Conservation (phyloP, 2,888 invertebrate species). For the Congeria kusceri region DNA sequence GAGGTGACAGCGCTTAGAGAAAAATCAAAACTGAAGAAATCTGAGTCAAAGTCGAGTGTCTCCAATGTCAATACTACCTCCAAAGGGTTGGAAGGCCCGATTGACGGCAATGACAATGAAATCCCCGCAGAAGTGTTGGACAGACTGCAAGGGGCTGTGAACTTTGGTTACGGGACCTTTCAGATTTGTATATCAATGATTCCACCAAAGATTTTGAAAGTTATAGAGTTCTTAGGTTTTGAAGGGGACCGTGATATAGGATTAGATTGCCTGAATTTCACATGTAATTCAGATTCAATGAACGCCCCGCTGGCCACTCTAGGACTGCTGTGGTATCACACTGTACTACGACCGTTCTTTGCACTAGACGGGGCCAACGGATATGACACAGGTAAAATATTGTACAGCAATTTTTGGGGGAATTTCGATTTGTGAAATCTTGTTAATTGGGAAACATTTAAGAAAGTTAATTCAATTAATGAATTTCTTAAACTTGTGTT, state of each 20-base stretch:
- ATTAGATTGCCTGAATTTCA: constrained; percentile 87
- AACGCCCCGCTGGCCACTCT: constrained; percentile 90
- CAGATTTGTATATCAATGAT: constrained; percentile 89
- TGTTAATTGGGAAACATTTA: too few relatives aligned
- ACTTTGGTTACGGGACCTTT: constrained; percentile 90
- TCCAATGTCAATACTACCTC: constrained; percentile 12
- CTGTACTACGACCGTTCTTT: constrained; percentile 90
- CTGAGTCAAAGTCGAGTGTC: constrained; percentile 34
- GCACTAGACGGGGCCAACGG: constrained; percentile 89
- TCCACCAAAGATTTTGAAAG: constrained; percentile 87
- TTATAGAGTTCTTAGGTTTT: constrained; percentile 90
- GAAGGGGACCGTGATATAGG: constrained; percentile 88
- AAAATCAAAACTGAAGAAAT: constrained; percentile 52
- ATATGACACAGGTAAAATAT: constrained; percentile 85
- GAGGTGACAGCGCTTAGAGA: constrained; percentile 88
- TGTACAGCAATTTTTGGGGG: too few relatives aligned
- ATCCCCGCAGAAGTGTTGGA: constrained; percentile 85
- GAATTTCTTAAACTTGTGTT: too few relatives aligned
- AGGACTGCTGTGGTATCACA: constrained; percentile 90
- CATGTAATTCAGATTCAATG: constrained; percentile 89
- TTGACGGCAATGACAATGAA: constrained; percentile 74
- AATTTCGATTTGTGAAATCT: too few relatives aligned
- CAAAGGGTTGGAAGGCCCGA: constrained; percentile 62
- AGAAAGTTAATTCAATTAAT: too few relatives aligned
- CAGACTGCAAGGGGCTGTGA: constrained; percentile 89